Base-by-base conservation (phyloP, 2,888 invertebrate genomes). In the Hermaeophaga mercurialis region DNA sequence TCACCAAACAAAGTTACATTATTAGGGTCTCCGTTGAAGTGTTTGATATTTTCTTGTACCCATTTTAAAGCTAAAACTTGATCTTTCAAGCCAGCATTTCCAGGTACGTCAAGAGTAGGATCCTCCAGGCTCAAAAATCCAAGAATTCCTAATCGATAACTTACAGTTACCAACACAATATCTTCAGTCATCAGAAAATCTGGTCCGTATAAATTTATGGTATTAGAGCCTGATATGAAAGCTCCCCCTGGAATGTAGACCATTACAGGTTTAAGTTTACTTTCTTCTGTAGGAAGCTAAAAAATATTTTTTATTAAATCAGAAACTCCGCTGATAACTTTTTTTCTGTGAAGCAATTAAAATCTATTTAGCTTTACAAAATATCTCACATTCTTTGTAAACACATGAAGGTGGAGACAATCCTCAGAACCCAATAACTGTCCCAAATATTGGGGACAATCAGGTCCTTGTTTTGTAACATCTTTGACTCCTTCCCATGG, bases 91-190 rank as follows among this genome's bases (percentile, higher is more conserved):
- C 78, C 79, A 0, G 79, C 76, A 66, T 80, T 80, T 2, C 79
- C 79, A 0, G 79, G 79, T 49, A 79, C 69, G 54, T 74, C 71
- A 9, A 78, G 64, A 1, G 72, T 66, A 1, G 72, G 65, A 48
- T 79, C 78, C n/a, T 78, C 72, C 0, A 81, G 68, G 28, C 76
- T 77, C 18, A 82, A 70, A 55, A 82, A 82, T 9, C 81, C 81
- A 78, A 56, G 50, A 62, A 79, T 67, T 17, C 81, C 81, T 24
- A 82, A 60, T 0, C 82, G 77, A 64, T 81, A 81, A 55, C 78
- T 78, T 1, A 81, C 67, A 0, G 78, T 72, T 1, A 82, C 79
- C 0, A 81, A 45, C 4, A 81, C 74, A n/a, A 82, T 69, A 62
- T 80, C 79, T 63, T 79, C 78, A 31, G 76, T 71, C 69, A 81